Evolutionary conservation across 2,888 invertebrate species (phyloP), one percentile per base, ranked within the genome.

Genomic region (Melikaiella ostensackeni): DNA sequence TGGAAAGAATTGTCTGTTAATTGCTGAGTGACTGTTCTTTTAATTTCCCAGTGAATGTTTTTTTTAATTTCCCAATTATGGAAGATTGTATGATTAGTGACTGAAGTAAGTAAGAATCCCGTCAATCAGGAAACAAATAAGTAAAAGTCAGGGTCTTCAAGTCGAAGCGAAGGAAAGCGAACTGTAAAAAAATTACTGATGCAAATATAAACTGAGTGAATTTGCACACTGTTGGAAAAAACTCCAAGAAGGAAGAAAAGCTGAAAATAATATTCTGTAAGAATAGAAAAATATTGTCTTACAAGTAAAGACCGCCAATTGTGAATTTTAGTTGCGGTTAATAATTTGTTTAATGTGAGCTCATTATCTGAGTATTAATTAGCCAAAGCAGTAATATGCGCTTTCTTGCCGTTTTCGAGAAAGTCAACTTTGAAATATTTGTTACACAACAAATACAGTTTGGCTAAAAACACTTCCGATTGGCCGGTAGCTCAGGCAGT

Each of bases 101-200:
- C 21, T 21, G 21, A 21, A 55, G n/a, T 19, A 55, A 55, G 50
- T 55, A 21, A 21, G 50, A 55, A 21, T 55, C n/a, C 50, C 50
- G 50, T 55, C 21, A 55, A 55, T 55, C 50, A 55, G 50, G 9
- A 21, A 55, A 55, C n/a, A 55, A 55, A 55, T 21, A 55, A n/a
- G 9, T 55, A 55, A 55, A 55, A 55, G 50, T 55, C 50, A 55
- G 50, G 50, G 50, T 21, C 50, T 55, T 55, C 50, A 55, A 55
- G n/a, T 55, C 50, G 2, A 55, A 55, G 50, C n/a, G 50, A 50
- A 50, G 50, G n/a, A 50, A 50, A 50, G 50, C 21, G 21, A 55
- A 55, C 21, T 55, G 50, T 55, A 55, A 21, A 55, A 21, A 55
- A 55, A 55, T 55, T 55, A 55, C 21, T 55, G 8, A 55, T 55